phyloP scores from a whole-genome alignment of 1,140 invertebrate genomes.

The Sitodiplosis mosellana region DNA sequence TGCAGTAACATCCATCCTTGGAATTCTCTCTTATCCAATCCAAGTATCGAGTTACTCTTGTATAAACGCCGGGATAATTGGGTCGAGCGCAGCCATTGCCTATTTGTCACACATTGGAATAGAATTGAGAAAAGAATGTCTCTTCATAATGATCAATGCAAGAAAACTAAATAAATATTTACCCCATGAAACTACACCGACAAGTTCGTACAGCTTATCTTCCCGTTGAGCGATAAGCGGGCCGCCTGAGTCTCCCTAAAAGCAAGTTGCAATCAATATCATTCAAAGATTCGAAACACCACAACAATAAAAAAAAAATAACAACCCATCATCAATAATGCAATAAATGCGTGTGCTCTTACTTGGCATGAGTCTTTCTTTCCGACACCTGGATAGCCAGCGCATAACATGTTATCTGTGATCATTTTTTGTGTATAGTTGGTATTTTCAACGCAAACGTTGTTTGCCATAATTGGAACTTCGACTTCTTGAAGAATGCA shows the following conservation, averaged over 20 bases:
- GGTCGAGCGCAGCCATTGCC: slow-evolving; percentile 42
- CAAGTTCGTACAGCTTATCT: slow-evolving; percentile 56
- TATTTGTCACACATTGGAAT: too few species aligned
- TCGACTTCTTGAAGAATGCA: slow-evolving; percentile 65
- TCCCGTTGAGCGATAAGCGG: slow-evolving; percentile 53
- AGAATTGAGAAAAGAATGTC: not conserved
- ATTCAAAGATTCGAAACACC: not conserved
- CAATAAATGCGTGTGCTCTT: slow-evolving; percentile 6
- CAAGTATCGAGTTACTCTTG: slow-evolving; percentile 51
- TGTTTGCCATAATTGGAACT: slow-evolving; percentile 60
- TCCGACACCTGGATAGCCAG: slow-evolving; percentile 53
- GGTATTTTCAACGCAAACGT: slow-evolving; percentile 50
- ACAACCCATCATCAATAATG: not conserved
- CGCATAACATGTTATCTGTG: slow-evolving; percentile 72
- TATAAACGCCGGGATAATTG: slow-evolving; percentile 64
- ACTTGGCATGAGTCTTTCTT: slow-evolving; percentile 73
- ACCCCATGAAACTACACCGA: slow-evolving; percentile 47
- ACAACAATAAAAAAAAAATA: too few species aligned
- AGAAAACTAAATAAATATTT: slow-evolving; percentile 15
- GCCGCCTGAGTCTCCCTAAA: slow-evolving; percentile 78
- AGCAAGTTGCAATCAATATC: not conserved
- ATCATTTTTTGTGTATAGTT: slow-evolving; percentile 63
- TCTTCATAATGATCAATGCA: not conserved
- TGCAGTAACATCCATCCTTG: slow-evolving; percentile 50
- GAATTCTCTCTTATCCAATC: slow-evolving; percentile 59